Evolutionary conservation across 2,797 vertebrate species (phyloP).

Genomic region (Spinibarbus caldwelli): DNA sequence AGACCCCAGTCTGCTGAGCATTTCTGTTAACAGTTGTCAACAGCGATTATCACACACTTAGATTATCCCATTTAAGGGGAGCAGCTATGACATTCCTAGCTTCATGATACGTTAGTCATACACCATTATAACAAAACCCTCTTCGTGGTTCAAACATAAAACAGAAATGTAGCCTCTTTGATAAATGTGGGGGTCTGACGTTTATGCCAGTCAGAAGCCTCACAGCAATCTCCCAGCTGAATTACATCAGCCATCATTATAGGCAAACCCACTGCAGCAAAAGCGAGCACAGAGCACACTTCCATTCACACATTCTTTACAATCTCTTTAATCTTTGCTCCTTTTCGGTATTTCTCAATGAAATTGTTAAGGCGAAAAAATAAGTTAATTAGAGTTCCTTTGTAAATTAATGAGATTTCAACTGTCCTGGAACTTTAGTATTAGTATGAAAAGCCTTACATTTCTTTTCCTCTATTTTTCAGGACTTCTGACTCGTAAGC

Average conservation of each 20-base stretch:
- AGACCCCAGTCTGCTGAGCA: constrained; percentile 50
- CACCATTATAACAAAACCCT: constrained; percentile 56
- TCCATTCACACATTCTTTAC: constrained; percentile 36
- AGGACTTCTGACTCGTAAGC: neutral
- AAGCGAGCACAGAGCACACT: constrained; percentile 14
- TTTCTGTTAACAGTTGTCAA: constrained; percentile 61
- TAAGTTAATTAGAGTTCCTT: neutral
- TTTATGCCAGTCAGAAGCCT: constrained; percentile 46
- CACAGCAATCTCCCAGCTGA: constrained; percentile 50
- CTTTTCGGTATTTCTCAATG: constrained; percentile 40
- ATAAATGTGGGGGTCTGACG: constrained; percentile 53
- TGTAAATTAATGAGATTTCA: neutral
- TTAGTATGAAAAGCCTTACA: neutral
- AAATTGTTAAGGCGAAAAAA: neutral
- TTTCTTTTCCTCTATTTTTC: neutral
- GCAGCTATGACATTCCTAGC: constrained; percentile 57
- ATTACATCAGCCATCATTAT: constrained; percentile 61
- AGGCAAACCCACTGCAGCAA: constrained; percentile 39
- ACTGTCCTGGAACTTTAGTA: neutral
- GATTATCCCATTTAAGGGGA: constrained; percentile 60
- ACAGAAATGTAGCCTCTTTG: constrained; percentile 54
- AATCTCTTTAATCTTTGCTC: constrained; percentile 44
- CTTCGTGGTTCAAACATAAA: constrained; percentile 52
- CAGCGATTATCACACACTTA: constrained; percentile 61
- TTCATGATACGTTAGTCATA: constrained; percentile 62